phyloP scores from a whole-genome alignment of 2,797 vertebrate genomes.

The Alauda arvensis region DNA sequence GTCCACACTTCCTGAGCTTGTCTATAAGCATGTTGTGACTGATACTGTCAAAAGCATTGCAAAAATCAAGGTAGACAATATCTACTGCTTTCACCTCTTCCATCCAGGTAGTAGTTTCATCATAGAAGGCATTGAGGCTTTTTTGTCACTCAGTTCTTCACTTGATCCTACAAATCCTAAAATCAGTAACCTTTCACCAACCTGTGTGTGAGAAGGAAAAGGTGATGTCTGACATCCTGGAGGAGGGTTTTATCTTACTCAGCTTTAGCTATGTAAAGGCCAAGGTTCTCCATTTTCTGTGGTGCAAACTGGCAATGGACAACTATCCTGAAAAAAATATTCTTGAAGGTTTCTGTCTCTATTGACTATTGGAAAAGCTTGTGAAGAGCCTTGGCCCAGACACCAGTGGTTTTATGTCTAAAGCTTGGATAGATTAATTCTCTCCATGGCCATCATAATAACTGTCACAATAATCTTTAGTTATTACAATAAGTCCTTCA shows the following conservation, averaged over 20 bases:
- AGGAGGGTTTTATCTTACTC: background rate
- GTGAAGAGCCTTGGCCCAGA: background rate
- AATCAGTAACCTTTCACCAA: background rate
- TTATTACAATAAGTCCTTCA: conserved; percentile 13
- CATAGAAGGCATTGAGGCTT: fast-evolving
- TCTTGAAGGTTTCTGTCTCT: background rate
- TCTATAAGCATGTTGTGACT: background rate
- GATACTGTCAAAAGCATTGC: background rate
- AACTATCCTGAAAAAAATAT: background rate
- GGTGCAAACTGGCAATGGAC: background rate
- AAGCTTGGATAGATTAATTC: background rate
- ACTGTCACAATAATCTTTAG: conserved; percentile 12
- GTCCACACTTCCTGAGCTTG: background rate
- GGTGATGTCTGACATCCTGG: background rate
- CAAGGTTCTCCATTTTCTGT: background rate
- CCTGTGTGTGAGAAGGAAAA: background rate
- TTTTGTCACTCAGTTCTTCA: background rate
- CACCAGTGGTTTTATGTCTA: background rate
- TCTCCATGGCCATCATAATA: background rate
- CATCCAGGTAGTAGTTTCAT: background rate
- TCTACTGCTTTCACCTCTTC: background rate
- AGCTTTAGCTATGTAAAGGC: background rate
- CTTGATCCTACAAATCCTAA: background rate
- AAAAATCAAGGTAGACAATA: background rate
- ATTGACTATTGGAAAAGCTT: background rate